Base-by-base conservation (phyloP, 2,113 vertebrate genomes). In the Coptodon bakossiorum region DNA sequence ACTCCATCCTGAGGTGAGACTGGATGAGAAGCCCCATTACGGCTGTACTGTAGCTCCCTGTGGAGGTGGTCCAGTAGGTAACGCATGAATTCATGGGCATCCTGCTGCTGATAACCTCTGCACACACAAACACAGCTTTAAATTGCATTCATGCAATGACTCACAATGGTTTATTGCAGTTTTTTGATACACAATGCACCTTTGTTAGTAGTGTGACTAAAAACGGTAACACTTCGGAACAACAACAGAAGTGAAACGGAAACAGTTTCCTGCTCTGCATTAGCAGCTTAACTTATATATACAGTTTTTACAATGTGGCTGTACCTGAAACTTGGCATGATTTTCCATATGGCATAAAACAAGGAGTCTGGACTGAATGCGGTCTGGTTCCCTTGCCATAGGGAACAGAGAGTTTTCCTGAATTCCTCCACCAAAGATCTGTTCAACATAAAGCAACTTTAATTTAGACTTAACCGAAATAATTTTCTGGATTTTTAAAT, bases 301-400 rank as follows among this genome's bases (percentile, higher is more conserved):
- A 31, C 27, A 12, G 31, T 57, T 29, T 29, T 53, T 38, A 50
- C 7, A 57, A 10, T 19, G 6, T 38, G 43, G 16, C 11, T 36
- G 90, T 97, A 99, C 98, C 99, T 98, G 95, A 99, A 99, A 96
- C 98, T 99, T 81, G 99, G 99, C 99, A 99, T 99, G 93, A 99
- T 98, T 96, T 99, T 99, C 99, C 99, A 99, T 93, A 99, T 96
- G 76, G 99, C 98, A 1, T 99, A 99, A 94, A 99, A 99, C 61
- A 99, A 94, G 56, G 98, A 98, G 88, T 99, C 99, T 10, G 99
- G 98, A 91, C 98, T 99, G 95, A 99, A 99, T 12, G 98, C 98
- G 1, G 97, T 97, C 95, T 98, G 98, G 94, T 93, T 99, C 73
- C 98, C 98, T 94, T 99, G 98, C 98, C 98, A 99, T 86, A 99